Conservation (phyloP, 1,140 invertebrate species). For the Drosophila funebris region DNA sequence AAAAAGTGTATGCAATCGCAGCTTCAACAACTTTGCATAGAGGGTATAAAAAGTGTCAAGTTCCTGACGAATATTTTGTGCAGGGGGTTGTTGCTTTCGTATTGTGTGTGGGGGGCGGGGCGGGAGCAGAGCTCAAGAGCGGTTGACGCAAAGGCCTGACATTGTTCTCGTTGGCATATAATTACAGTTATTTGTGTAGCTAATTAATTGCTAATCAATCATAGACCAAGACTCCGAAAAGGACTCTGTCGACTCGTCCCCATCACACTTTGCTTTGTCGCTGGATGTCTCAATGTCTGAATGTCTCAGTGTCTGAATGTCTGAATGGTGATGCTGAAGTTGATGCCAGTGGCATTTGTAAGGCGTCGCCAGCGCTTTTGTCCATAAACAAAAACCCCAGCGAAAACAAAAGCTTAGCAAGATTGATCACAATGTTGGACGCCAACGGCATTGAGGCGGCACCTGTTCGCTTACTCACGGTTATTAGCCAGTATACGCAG, state of each 20-base stretch:
- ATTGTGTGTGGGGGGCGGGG: neutral
- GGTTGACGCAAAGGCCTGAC: conserved; percentile 47
- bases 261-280: conserved; percentile 37
- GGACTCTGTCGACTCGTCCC: conserved; percentile 33
- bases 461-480: conserved; percentile 80
- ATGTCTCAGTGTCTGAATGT: conserved; percentile 57
- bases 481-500: conserved; percentile 68
- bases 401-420: conserved; percentile 81
- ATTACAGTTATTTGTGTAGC: conserved; percentile 82
- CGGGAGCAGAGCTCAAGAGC: conserved; percentile 8
- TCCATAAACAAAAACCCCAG: conserved; percentile 72
- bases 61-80: neutral
- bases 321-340: neutral
- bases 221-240: conserved; percentile 65
- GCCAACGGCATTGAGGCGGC: conserved; percentile 40
- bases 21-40: neutral
- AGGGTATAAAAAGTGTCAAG: conserved; percentile 13
- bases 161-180: conserved; percentile 67
- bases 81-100: neutral
- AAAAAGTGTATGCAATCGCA: too few species aligned
- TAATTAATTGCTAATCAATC: conserved; percentile 83
- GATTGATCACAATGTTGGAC: conserved; percentile 67
- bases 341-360: conserved; percentile 56
- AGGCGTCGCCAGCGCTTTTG: conserved; percentile 53
- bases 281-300: conserved; percentile 47